Evolutionary conservation across 2,888 invertebrate genomes (phyloP).

Genomic region (Drosophila peninsularis): DNA sequence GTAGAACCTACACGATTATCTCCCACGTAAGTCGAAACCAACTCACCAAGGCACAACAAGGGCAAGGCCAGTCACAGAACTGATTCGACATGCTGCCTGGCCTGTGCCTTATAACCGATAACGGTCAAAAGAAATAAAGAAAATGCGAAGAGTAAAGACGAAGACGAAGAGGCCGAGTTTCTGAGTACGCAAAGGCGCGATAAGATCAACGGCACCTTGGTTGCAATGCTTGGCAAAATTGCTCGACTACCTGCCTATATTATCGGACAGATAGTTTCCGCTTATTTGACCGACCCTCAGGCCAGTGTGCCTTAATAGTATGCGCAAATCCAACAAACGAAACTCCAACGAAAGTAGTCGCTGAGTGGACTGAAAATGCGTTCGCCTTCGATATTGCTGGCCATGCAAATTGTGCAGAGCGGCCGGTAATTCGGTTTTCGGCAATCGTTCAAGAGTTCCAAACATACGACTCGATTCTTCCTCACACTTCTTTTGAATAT

Average conservation of each 20-base stretch:
- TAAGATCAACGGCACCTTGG: constrained; percentile 53
- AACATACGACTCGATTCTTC: constrained; percentile 21
- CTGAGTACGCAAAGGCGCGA: constrained; percentile 35
- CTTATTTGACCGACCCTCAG: constrained; percentile 20
- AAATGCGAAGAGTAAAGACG: constrained; percentile 23
- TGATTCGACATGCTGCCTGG: constrained; percentile 63
- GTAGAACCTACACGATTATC: constrained; percentile 18
- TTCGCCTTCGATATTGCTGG: constrained; percentile 48
- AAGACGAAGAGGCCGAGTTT: constrained; percentile 29
- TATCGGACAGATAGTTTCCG: constrained; percentile 30
- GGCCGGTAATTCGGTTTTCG: constrained; percentile 26
- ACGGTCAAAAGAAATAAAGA: constrained; percentile 15
- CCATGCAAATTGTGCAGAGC: constrained; percentile 51
- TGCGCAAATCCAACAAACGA: constrained; percentile 49
- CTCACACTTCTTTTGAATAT: constrained; percentile 23
- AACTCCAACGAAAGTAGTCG: constrained; percentile 42
- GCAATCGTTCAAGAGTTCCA: constrained; percentile 7
- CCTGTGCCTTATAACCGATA: constrained; percentile 66
- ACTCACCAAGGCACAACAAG: constrained; percentile 54
- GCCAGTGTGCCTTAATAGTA: constrained; percentile 56
- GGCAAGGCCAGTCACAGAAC: constrained; percentile 68
- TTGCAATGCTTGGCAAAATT: constrained; percentile 42
- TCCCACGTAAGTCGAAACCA: constrained; percentile 18
- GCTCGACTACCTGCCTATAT: constrained; percentile 49
- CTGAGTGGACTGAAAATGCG: constrained; percentile 59